Evolutionary conservation across 2,888 invertebrate species (phyloP).

Genomic region (Drosophila aldrichi): DNA sequence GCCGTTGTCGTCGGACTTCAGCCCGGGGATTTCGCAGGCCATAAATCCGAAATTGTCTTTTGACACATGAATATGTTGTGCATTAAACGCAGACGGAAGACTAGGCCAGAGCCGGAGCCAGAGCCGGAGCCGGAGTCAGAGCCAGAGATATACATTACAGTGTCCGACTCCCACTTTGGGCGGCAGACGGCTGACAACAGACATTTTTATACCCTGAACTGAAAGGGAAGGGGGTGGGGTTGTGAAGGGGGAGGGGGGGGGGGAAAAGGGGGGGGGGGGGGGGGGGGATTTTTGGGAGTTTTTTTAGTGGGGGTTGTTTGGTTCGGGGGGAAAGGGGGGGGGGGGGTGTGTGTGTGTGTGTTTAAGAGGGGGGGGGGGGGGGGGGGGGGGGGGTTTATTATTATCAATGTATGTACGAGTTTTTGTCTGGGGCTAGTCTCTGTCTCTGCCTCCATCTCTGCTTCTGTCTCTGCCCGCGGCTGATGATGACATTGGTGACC

Average conservation of each 20-base stretch:
- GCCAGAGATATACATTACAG: conserved; percentile 18
- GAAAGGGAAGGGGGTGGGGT: too few species aligned
- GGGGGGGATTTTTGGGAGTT: too few species aligned
- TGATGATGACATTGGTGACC: conserved; percentile 75
- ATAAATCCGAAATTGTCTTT: conserved; percentile 83
- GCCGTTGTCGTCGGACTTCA: conserved; percentile 40
- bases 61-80: conserved; percentile 83
- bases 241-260: too few species aligned
- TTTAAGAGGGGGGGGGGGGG: too few species aligned
- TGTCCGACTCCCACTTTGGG: conserved; percentile 24
- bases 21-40: conserved; percentile 72
- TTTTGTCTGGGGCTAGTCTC: conserved; percentile 17
- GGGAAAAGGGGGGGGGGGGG: too few species aligned
- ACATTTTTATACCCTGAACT: too few species aligned
- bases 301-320: too few species aligned
- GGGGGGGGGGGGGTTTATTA: too few species aligned
- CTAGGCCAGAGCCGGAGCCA: conserved; percentile 37
- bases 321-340: too few species aligned
- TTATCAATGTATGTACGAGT: conserved; percentile 66
- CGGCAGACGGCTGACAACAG: conserved; percentile 69
- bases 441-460: conserved; percentile 4
- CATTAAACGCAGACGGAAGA: conserved; percentile 71
- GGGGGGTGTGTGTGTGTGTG: too few species aligned
- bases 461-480: conserved; percentile 36
- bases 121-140: conserved; percentile 29